Percentiles rank a stretch among this genome's conserved stretches.
These are phyloP conservation scores for Varanus komodoensis DNA, from an alignment of 2,113 vertebrate genomes.

Conservation along the genomic window DNA sequence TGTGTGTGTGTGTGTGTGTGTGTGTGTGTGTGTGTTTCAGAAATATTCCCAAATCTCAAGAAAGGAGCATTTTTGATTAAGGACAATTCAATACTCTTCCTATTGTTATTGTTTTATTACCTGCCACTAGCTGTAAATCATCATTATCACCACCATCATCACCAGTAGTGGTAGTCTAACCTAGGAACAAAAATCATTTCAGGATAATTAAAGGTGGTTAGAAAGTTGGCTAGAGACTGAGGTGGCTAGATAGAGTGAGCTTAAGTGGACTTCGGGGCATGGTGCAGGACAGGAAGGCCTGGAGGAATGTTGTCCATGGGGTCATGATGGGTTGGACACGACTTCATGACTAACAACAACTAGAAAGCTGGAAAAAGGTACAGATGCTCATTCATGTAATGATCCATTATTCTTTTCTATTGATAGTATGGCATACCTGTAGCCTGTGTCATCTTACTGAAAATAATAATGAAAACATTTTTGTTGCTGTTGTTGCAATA, in stretches of 20 bases:
- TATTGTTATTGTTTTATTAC: background rate
- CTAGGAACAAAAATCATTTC: background rate
- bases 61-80: background rate
- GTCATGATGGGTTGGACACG: no score
- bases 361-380: background rate
- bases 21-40: background rate
- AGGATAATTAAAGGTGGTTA: slow-evolving; percentile 1
- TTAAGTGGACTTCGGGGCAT: no score
- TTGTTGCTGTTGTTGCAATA: no score
- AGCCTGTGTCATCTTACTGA: background rate
- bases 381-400: background rate
- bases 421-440: background rate
- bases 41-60: background rate
- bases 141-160: no score
- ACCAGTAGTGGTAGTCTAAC: background rate
- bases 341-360: no score
- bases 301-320: no score
- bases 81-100: background rate
- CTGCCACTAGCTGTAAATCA: slow-evolving; percentile 4
- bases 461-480: no score
- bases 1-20: no score
- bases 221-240: no score
- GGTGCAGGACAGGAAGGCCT: no score
- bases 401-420: background rate
- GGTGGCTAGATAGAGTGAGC: no score